Evolutionary conservation across 2,888 invertebrate genomes (phyloP).

Genomic region (Cremastinae sp.): DNA sequence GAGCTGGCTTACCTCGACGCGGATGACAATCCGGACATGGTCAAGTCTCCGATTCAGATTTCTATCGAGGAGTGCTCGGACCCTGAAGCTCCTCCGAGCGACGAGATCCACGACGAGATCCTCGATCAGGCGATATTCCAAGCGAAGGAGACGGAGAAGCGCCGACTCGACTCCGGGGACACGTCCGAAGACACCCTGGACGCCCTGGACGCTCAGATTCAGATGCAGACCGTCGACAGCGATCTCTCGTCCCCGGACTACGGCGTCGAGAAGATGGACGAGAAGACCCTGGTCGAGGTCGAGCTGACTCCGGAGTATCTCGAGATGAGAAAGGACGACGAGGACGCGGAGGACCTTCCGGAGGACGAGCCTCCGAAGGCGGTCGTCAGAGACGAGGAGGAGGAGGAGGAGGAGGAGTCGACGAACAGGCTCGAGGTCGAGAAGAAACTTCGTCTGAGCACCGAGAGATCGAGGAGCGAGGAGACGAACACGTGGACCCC

Average conservation of each 20-base stretch:
- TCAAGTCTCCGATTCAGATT: constrained; percentile 78
- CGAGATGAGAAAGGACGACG: constrained; percentile 84
- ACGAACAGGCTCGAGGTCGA: constrained; percentile 71
- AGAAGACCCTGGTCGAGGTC: constrained; percentile 81
- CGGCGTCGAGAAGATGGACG: constrained; percentile 76
- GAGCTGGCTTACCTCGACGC: constrained; percentile 63
- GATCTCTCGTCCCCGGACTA: constrained; percentile 78
- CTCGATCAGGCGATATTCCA: constrained; percentile 71
- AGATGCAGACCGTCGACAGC: constrained; percentile 76
- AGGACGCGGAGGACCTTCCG: constrained; percentile 82
- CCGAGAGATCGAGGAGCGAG: constrained; percentile 89
- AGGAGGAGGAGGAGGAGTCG: constrained; percentile 51
- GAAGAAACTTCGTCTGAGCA: constrained; percentile 84
- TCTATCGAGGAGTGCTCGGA: constrained; percentile 80
- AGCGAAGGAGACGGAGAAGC: constrained; percentile 73
- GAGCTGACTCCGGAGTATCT: constrained; percentile 86
- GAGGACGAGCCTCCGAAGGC: constrained; percentile 73
- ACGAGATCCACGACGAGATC: constrained; percentile 67
- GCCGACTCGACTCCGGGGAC: constrained; percentile 74
- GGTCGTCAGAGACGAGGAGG: constrained; percentile 37
- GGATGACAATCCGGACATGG: constrained; percentile 73
- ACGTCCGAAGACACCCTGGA: constrained; percentile 78
- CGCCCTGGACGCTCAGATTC: constrained; percentile 76
- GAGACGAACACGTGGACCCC: constrained; percentile 90
- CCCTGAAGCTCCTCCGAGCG: constrained; percentile 70